Percentiles rank a stretch among this genome's conserved stretches.
phyloP scores from a whole-genome alignment of 2,888 invertebrate species.

The Acrocyrtus sp. region DNA sequence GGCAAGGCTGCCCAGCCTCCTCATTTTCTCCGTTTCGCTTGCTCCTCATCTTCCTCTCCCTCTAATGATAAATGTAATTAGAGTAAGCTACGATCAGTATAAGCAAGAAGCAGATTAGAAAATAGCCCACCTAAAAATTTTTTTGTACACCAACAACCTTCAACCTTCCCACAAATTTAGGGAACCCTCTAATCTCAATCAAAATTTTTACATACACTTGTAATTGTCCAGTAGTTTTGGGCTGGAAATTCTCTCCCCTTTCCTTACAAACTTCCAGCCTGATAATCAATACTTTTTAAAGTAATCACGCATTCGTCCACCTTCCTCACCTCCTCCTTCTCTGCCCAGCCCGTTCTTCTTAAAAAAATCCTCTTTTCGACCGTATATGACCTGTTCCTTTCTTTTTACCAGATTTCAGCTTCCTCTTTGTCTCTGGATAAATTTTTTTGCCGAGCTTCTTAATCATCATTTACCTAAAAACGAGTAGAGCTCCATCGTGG shows the following conservation, averaged over 20 bases:
- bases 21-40: no score
- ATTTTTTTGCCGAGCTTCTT: background rate
- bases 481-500: constrained; percentile 13
- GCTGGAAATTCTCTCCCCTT: constrained; percentile 29
- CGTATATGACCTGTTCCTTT: no score
- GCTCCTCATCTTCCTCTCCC: no score
- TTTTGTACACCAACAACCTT: background rate
- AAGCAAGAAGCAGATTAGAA: constrained; percentile 1
- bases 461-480: constrained; percentile 1
- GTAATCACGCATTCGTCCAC: constrained; percentile 5
- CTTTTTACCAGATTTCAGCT: no score
- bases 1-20: no score
- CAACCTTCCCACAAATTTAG: constrained; percentile 21
- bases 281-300: constrained; percentile 28
- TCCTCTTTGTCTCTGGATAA: constrained; percentile 14
- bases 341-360: no score
- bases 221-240: constrained; percentile 52
- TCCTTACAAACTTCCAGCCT: constrained; percentile 25
- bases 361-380: no score
- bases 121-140: no score
- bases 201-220: constrained; percentile 25
- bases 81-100: no score
- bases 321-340: background rate
- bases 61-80: constrained; percentile 44
- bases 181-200: constrained; percentile 34